A percentile compares a stretch with the other conserved stretches of the same genome.
phyloP scores from a whole-genome alignment of 2,888 invertebrate genomes.

The Leptopterna dolabrata region DNA sequence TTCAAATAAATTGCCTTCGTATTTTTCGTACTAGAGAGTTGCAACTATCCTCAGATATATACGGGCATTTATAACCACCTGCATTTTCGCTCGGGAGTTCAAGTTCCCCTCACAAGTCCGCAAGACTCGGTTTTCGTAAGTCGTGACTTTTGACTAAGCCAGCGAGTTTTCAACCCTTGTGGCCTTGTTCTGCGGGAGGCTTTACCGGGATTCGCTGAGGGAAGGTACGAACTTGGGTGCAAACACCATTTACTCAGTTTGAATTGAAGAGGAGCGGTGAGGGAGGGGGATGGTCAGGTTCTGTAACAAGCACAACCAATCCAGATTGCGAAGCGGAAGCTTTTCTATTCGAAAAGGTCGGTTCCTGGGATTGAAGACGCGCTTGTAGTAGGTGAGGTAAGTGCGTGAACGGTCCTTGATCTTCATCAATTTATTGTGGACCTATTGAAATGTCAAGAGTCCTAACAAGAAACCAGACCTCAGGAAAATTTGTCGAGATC shows the following conservation, averaged over 20 bases:
- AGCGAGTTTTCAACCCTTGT: constrained; percentile 9
- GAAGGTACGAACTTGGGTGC: constrained; percentile 21
- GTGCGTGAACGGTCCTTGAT: too few relatives aligned
- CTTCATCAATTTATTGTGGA: too few relatives aligned
- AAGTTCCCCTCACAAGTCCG: neutral
- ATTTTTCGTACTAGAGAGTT: neutral
- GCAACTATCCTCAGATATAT: neutral
- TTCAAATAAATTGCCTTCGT: neutral
- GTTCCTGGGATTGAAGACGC: neutral
- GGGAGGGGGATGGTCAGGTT: neutral
- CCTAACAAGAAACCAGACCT: too few relatives aligned
- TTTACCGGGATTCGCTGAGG: constrained; percentile 10
- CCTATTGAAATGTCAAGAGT: too few relatives aligned
- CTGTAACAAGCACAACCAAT: neutral
- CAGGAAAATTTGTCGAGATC: too few relatives aligned
- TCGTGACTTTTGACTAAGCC: constrained; percentile 25
- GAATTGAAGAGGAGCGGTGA: neutral
- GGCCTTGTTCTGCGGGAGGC: neutral
- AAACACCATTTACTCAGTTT: constrained; percentile 11
- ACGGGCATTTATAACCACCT: neutral
- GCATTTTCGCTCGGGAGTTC: neutral
- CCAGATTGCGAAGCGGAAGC: neutral
- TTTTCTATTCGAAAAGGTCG: neutral
- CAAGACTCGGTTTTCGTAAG: neutral
- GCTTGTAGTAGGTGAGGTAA: neutral